phyloP scores from a whole-genome alignment of 2,113 vertebrate species.

The Rhinoderma darwinii region DNA sequence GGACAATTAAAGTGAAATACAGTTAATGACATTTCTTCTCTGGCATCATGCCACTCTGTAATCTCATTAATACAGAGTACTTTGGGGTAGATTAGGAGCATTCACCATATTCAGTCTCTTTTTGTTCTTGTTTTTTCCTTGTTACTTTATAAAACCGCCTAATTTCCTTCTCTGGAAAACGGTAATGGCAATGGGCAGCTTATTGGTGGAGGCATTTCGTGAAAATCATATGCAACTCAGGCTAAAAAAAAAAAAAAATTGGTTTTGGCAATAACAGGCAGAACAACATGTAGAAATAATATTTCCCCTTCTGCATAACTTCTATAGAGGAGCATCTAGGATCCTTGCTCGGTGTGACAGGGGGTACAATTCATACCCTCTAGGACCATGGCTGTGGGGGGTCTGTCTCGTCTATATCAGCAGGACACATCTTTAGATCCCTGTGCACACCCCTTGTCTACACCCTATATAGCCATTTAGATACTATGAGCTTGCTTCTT shows the following conservation, averaged over 20 bases:
- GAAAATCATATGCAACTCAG: background rate
- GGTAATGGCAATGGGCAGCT: background rate
- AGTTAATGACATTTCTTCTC: background rate
- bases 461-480: too few species aligned
- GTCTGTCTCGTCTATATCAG: too few species aligned
- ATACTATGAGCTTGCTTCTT: too few species aligned
- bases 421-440: too few species aligned
- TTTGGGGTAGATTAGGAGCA: conserved; percentile 17
- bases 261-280: background rate
- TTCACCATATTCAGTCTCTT: conserved; percentile 1
- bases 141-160: background rate
- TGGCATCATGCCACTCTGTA: background rate
- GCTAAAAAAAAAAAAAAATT: background rate
- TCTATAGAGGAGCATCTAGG: background rate
- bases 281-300: too few species aligned
- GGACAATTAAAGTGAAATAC: conserved; percentile 54
- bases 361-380: background rate
- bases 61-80: conserved; percentile 7
- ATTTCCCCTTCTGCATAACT: too few species aligned
- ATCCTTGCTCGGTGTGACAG: background rate
- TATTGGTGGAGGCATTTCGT: background rate
- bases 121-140: background rate
- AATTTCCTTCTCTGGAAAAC: background rate
- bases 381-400: background rate
- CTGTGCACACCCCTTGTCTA: too few species aligned